These are phyloP conservation scores for Monarcha castaneiventris DNA, from an alignment of 2,113 vertebrate species.

Conservation along the genomic window DNA sequence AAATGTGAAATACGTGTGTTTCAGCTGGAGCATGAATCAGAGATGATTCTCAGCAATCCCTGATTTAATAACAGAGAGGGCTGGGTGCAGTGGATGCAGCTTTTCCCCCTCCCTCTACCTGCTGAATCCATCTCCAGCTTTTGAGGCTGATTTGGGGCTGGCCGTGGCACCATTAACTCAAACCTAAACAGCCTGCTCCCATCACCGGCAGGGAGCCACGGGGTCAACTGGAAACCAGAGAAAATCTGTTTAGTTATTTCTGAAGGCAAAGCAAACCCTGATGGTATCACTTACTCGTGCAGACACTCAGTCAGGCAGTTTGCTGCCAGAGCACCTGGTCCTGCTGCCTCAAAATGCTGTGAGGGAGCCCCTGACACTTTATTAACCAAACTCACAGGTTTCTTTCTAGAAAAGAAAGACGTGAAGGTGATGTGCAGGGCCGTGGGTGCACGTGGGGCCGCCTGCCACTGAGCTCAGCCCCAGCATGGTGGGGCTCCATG, in stretches of 20 bases:
- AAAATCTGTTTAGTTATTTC: conserved; percentile 48
- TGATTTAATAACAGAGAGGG: not conserved
- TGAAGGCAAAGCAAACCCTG: conserved; percentile 4
- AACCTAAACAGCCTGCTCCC: not conserved
- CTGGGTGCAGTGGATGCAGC: not conserved
- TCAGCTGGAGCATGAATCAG: conserved; percentile 22
- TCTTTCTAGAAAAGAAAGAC: not conserved
- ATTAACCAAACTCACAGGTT: not conserved
- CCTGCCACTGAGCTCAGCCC: not conserved
- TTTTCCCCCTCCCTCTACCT: not conserved
- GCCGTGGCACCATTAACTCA: not conserved
- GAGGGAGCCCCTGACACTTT: not conserved
- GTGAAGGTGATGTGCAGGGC: not conserved
- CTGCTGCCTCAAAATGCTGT: not conserved
- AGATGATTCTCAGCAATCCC: not conserved
- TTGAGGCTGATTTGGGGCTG: not conserved
- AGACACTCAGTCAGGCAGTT: not conserved
- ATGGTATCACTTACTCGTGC: not conserved
- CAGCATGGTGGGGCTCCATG: rapidly evolving
- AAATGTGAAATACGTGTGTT: conserved; percentile 10
- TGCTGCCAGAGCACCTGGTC: conserved; percentile 18
- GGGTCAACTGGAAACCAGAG: conserved; percentile 49
- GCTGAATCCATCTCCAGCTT: conserved; percentile 10
- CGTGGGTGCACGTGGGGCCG: rapidly evolving
- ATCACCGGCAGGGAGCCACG: not conserved